Percentiles rank a stretch among this genome's conserved stretches.
Conservation (phyloP, 2,888 invertebrate species). For the Homarus gammarus region DNA sequence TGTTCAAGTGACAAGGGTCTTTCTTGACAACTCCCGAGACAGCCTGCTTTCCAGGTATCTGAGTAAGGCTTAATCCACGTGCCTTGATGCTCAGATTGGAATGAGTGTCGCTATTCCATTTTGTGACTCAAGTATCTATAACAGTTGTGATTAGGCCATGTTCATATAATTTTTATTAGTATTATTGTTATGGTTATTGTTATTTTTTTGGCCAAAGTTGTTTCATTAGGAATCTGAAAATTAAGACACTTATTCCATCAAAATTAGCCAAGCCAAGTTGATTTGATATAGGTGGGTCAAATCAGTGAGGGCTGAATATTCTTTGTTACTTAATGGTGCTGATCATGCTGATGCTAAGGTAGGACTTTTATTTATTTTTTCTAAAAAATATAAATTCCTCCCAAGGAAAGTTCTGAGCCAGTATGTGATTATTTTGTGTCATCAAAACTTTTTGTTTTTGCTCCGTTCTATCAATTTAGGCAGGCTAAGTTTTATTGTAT, state of each 20-base stretch:
- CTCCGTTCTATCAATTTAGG: conserved; percentile 7
- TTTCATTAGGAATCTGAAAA: background rate
- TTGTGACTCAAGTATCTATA: background rate
- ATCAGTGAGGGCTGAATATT: conserved; percentile 40
- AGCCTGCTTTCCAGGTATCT: conserved; percentile 22
- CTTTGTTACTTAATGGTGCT: conserved; percentile 61
- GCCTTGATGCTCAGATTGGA: conserved; percentile 38
- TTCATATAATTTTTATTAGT: background rate
- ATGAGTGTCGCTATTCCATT: conserved; percentile 16
- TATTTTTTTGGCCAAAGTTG: conserved; percentile 6
- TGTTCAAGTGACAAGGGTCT: conserved; percentile 48
- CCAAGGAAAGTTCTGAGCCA: conserved; percentile 36
- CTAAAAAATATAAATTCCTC: conserved; percentile 4
- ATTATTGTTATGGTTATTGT: background rate
- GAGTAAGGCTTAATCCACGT: conserved; percentile 41
- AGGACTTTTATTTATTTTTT: conserved; percentile 32
- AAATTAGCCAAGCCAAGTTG: conserved; percentile 1
- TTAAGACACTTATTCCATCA: conserved; percentile 12
- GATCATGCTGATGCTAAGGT: conserved; percentile 55
- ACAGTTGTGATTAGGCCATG: background rate
- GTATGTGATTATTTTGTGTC: conserved; percentile 40
- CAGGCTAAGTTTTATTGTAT: conserved; percentile 13
- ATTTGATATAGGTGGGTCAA: conserved; percentile 19
- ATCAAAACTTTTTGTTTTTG: conserved; percentile 6
- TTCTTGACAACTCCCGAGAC: conserved; percentile 37